Evolutionary conservation across 1,140 invertebrate species (phyloP), one percentile per base, ranked within the genome.

Genomic region (Lethrus apterus): DNA sequence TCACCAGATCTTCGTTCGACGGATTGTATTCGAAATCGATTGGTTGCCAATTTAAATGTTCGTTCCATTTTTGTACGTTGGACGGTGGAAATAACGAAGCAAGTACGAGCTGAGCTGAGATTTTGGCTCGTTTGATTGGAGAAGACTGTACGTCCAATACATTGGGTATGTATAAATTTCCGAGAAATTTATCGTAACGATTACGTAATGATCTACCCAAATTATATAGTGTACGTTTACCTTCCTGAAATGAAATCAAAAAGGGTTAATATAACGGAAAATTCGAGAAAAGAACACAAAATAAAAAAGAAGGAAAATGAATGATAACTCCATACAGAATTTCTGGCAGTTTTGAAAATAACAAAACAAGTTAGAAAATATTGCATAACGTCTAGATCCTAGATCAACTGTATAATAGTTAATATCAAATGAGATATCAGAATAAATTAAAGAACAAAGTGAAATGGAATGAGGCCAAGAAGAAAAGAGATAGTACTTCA

Each of bases 121-220:
- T 76, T 60, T 78, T 75, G 1, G 78, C 78, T 15, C 78, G 69
- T 17, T 72, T 67, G 24, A 71, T 67, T 33, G 74, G 66, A 2
- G 57, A 58, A 13, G 44, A 46, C 18, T 26, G 21, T 2, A 56
- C 48, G 33, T 56, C 46, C 83, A 84, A n/a, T 64, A 31, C 7
- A 33, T 77, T 64, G 4, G 73, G 70, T 52, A 60, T 69, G 56
- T 82, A 84, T 20, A 59, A 56, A n/a, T 63, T 59, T 7, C 72
- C 74, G 24, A 84, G 58, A 60, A 81, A 80, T 38, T 66, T 52
- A 30, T 69, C 63, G 57, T 85, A 86, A 46, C 77, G 68, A 49
- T 72, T 58, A 50, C 80, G 67, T 19, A 86, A 55, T 55, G 69
- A 79, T 48, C 72, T 57, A 19, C 83, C 83, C 55, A 76, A 70